phyloP scores from a whole-genome alignment of 2,888 invertebrate species.

The Andrena chrysosceles region DNA sequence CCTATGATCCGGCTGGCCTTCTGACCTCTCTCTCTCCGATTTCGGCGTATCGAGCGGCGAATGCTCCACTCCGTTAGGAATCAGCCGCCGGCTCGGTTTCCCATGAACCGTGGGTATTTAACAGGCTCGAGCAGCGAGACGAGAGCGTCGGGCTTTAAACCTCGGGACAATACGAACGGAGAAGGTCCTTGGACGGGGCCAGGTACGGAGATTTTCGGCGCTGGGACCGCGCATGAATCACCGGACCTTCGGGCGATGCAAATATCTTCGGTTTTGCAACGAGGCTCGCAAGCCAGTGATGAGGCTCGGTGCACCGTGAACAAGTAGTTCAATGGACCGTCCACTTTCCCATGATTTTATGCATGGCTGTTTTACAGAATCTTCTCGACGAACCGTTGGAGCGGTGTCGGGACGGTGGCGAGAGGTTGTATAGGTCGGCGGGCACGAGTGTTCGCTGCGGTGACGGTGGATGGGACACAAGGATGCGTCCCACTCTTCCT shows the following conservation, averaged over 20 bases:
- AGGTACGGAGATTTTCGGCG: conserved; percentile 38
- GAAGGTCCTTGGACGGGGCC: background rate
- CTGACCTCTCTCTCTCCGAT: conserved; percentile 28
- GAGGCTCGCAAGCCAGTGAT: background rate
- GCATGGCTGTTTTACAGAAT: background rate
- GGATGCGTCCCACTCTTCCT: conserved; percentile 1
- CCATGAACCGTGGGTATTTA: background rate
- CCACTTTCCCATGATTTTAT: background rate
- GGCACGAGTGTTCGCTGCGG: background rate
- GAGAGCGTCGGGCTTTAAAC: conserved; percentile 2
- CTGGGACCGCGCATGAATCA: conserved; percentile 30
- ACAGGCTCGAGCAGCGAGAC: background rate
- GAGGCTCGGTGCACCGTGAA: conserved; percentile 7
- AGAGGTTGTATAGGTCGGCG: too few species aligned
- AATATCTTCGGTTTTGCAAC: conserved; percentile 11
- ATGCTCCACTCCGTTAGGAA: conserved; percentile 11
- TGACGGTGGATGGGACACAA: background rate
- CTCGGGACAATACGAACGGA: conserved; percentile 12
- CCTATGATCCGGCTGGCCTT: conserved; percentile 22
- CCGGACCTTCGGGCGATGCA: conserved; percentile 30
- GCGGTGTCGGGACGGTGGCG: background rate
- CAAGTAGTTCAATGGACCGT: conserved; percentile 11
- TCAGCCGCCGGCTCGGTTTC: background rate
- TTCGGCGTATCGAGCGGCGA: background rate
- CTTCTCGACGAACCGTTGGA: background rate